Evolutionary conservation across 2,888 invertebrate species (phyloP).

Genomic region (Drosophila bunnanda): DNA sequence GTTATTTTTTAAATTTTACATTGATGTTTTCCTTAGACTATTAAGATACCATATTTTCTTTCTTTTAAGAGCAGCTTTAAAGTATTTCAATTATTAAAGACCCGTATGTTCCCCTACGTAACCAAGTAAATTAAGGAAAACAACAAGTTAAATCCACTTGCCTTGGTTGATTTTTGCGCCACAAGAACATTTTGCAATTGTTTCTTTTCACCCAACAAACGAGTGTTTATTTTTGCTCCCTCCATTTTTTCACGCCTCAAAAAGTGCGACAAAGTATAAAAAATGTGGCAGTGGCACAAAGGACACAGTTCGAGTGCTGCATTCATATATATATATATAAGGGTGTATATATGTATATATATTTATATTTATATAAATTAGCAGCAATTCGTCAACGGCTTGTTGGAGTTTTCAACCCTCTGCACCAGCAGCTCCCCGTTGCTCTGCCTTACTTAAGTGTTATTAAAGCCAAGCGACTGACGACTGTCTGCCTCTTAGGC

Average conservation of each 20-base stretch:
- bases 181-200: slow-evolving; percentile 11
- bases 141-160: slow-evolving; percentile 1
- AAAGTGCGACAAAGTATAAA: slow-evolving; percentile 50
- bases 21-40: neutral
- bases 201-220: slow-evolving; percentile 2
- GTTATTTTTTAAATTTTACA: neutral
- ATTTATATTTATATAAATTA: slow-evolving; percentile 60
- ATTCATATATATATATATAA: slow-evolving; percentile 26
- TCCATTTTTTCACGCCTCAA: slow-evolving; percentile 64
- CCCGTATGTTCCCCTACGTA: neutral
- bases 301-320: slow-evolving; percentile 25
- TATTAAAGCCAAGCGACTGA: slow-evolving; percentile 64
- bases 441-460: slow-evolving; percentile 56
- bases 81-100: neutral
- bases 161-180: slow-evolving; percentile 1
- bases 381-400: slow-evolving; percentile 72
- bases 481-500: slow-evolving; percentile 63
- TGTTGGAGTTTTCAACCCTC: slow-evolving; percentile 26
- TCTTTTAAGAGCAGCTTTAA: no score
- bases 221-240: slow-evolving; percentile 36
- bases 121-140: neutral
- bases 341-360: slow-evolving; percentile 1
- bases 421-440: slow-evolving; percentile 20
- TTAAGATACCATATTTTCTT: neutral
- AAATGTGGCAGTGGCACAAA: slow-evolving; percentile 50